Evolutionary conservation across 1,140 invertebrate species (phyloP).

Genomic region (Aphis craccivora): DNA sequence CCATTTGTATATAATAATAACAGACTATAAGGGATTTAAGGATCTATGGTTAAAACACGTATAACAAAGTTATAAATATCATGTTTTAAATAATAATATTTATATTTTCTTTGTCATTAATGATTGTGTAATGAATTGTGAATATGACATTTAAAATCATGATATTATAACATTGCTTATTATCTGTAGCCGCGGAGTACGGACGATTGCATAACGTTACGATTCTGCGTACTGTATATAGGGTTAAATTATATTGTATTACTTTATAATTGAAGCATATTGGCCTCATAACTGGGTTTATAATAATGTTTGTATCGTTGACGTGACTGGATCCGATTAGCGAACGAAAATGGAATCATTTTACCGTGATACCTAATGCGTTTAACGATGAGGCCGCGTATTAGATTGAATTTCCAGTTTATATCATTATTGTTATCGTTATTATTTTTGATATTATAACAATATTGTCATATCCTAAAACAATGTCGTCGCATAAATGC

Average conservation of each 20-base stretch:
- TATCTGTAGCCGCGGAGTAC: not conserved
- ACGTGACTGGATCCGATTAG: slow-evolving; percentile 13
- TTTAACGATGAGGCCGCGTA: not conserved
- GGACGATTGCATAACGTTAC: not conserved
- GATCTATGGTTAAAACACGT: too few relatives aligned
- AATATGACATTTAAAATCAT: not conserved
- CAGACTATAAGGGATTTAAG: too few relatives aligned
- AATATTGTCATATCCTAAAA: not conserved
- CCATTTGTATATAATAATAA: not conserved
- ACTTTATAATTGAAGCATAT: not conserved
- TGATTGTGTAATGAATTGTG: not conserved
- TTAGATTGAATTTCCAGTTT: not conserved
- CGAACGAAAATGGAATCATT: not conserved
- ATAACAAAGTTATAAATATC: too few relatives aligned
- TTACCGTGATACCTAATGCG: not conserved
- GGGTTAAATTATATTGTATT: not conserved
- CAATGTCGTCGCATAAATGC: not conserved
- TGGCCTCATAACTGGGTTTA: not conserved
- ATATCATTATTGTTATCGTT: not conserved
- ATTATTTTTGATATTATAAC: not conserved
- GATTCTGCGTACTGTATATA: not conserved
- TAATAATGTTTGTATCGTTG: not conserved
- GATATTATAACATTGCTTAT: not conserved
- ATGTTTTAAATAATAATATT: too few relatives aligned
- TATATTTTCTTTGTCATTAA: too few relatives aligned